A percentile compares a stretch with the other conserved stretches of the same genome.
Conservation (phyloP, 2,113 vertebrate genomes). For the Eclectus roratus region DNA sequence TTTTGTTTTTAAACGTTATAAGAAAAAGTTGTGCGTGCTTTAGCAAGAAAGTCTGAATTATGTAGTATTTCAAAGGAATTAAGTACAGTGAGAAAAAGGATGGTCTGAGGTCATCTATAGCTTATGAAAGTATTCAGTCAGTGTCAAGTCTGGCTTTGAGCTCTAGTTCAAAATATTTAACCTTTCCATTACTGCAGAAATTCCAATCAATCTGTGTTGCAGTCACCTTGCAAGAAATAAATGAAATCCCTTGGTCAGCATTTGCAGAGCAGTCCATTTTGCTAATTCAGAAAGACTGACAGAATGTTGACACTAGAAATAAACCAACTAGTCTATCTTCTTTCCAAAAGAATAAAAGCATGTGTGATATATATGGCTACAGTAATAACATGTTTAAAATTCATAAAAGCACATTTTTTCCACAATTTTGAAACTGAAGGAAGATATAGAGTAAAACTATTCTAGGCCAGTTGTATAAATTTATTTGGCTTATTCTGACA, state of each 20-base stretch:
- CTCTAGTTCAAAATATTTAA: constrained; percentile 42
- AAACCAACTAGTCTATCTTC: not conserved
- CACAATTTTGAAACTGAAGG: not conserved
- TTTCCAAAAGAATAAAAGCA: not conserved
- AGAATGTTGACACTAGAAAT: not conserved
- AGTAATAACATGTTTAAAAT: not conserved
- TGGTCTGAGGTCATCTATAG: not conserved
- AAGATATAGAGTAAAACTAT: not conserved
- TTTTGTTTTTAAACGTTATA: not conserved
- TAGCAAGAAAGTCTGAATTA: not conserved
- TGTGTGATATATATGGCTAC: not conserved
- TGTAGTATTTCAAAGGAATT: not conserved
- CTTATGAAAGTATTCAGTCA: constrained; percentile 47
- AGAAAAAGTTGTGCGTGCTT: not conserved
- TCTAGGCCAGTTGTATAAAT: not conserved
- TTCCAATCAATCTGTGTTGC: constrained; percentile 35
- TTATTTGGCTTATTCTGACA: not conserved
- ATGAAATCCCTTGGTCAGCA: constrained; percentile 42
- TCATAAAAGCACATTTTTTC: not conserved
- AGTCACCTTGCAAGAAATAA: constrained; percentile 45
- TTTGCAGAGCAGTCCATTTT: constrained; percentile 16
- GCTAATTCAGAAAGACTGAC: not conserved
- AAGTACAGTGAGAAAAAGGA: not conserved
- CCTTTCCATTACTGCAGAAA: constrained; percentile 52
- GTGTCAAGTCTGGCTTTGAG: constrained; percentile 33